Conservation (phyloP, 2,113 vertebrate genomes). For the Epinephelus lanceolatus region DNA sequence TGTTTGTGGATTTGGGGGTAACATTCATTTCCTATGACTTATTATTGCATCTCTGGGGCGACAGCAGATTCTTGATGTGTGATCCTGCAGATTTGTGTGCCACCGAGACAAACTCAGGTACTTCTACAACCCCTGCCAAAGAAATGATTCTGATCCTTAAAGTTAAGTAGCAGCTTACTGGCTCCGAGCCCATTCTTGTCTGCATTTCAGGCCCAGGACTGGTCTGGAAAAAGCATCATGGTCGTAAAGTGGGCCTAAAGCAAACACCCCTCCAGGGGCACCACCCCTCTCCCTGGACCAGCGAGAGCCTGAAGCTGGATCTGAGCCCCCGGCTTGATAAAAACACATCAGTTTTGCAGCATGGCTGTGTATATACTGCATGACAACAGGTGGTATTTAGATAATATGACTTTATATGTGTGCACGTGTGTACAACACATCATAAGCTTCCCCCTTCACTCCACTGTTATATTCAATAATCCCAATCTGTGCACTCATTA, state of each 20-base stretch:
- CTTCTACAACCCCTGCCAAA: conserved; percentile 36
- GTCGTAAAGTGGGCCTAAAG: conserved; percentile 77
- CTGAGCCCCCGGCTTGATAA: conserved; percentile 48
- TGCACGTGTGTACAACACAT: conserved; percentile 24
- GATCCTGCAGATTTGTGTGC: conserved; percentile 8
- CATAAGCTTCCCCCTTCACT: conserved; percentile 8
- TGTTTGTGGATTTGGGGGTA: conserved; percentile 32
- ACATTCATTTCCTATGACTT: conserved; percentile 9
- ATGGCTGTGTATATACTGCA: conserved; percentile 22
- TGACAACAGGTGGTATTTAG: conserved; percentile 64
- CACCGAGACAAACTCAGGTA: conserved; percentile 13
- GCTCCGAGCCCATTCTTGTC: conserved; percentile 62
- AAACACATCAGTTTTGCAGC: conserved; percentile 40
- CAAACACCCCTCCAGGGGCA: conserved; percentile 77
- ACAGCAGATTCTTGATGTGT: conserved; percentile 2
- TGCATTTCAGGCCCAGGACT: conserved; percentile 61
- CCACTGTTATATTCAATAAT: conserved; percentile 42
- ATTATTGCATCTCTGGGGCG: conserved; percentile 18
- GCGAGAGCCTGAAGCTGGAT: conserved; percentile 52
- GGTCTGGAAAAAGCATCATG: conserved; percentile 85
- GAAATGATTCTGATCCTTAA: conserved; percentile 29
- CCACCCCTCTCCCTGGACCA: conserved; percentile 55
- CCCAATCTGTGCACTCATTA: conserved; percentile 35
- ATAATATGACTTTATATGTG: conserved; percentile 52
- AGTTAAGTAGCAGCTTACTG: conserved; percentile 60